A percentile compares a stretch with the other conserved stretches of the same genome.
Conservation (phyloP, 2,888 invertebrate genomes). For the Asteroscopus sphinx region DNA sequence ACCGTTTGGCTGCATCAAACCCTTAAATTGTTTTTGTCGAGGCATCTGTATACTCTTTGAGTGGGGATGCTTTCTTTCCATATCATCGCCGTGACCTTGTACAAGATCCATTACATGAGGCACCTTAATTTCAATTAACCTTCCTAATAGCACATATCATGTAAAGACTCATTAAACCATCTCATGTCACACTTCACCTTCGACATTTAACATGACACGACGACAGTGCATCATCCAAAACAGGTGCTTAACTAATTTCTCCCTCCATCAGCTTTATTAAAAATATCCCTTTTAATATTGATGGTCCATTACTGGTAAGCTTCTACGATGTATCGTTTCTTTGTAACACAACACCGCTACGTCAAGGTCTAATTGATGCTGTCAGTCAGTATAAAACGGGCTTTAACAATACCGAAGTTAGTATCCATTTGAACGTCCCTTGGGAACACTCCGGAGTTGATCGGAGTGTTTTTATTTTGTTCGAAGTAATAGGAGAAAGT, state of each 20-base stretch:
- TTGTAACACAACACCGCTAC: slow-evolving; percentile 85
- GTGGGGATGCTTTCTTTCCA: background rate
- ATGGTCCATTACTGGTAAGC: slow-evolving; percentile 82
- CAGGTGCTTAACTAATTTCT: slow-evolving; percentile 51
- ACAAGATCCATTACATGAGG: background rate
- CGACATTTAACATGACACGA: slow-evolving; percentile 36
- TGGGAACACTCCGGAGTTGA: slow-evolving; percentile 68
- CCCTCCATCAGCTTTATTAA: slow-evolving; percentile 61
- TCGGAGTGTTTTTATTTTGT: slow-evolving; percentile 68
- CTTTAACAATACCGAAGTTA: slow-evolving; percentile 66
- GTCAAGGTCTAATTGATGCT: slow-evolving; percentile 88
- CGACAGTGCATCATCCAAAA: slow-evolving; percentile 43
- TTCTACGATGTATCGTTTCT: slow-evolving; percentile 77
- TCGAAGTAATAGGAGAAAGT: slow-evolving; percentile 46
- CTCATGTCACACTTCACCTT: slow-evolving; percentile 33
- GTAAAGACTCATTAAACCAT: slow-evolving; percentile 22
- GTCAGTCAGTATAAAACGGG: slow-evolving; percentile 85
- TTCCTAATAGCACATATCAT: slow-evolving; percentile 10
- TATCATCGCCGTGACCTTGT: background rate
- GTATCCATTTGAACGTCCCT: slow-evolving; percentile 74
- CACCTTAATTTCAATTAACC: slow-evolving; percentile 24
- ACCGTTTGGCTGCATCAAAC: too few relatives aligned
- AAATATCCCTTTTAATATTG: slow-evolving; percentile 79
- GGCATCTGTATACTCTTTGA: too few relatives aligned
- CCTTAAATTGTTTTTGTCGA: too few relatives aligned